Evolutionary conservation across 1,140 invertebrate species (phyloP), one percentile per base, ranked within the genome.

Genomic region (Eumeta japonica): DNA sequence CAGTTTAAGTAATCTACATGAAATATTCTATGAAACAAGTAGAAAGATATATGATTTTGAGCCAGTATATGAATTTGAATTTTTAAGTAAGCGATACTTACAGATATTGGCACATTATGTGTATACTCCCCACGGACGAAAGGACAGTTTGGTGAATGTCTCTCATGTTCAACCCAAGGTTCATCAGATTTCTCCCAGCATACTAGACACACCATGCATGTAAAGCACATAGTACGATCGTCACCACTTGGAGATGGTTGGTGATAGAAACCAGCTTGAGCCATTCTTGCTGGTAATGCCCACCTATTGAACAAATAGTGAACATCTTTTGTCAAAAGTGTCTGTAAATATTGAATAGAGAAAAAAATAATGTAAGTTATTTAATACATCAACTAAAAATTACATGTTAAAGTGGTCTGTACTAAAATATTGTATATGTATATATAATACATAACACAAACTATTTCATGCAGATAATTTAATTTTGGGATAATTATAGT

Each of bases 181-280:
- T 96, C 92, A 76, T 96, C 93, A 0, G 90, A 93, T 39, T 92
- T 90, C 71, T 97, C 94, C 94, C 94, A 97, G 73, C 89, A 94
- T 1, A 96, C 91, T 3, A 96, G 78, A 56, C 91, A 94, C 2
- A 95, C 89, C 51, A 86, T 90, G 66, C 94, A 97, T 0, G 89
- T 92, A 62, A 96, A 97, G 62, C 94, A 97, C 86, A 96, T 92
- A 1, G 92, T 92, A 41, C 92, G 78, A 67, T 97, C 94, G 61
- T 94, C 91, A 2, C 91, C 91, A 14, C 83, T 84, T 4, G 86
- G 79, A 41, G 90, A 92, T 0, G 92, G 92, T 57, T 94, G 90
- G 62, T 95, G 91, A 73, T 94, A 97, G 64, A 97, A 96, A 1
- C 94, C 94, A 16, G 92, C 93, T 63, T 95, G 91, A 2, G 93